A percentile compares a stretch with the other conserved stretches of the same genome.
phyloP scores from a whole-genome alignment of 2,888 invertebrate genomes.

The Formica aserva region DNA sequence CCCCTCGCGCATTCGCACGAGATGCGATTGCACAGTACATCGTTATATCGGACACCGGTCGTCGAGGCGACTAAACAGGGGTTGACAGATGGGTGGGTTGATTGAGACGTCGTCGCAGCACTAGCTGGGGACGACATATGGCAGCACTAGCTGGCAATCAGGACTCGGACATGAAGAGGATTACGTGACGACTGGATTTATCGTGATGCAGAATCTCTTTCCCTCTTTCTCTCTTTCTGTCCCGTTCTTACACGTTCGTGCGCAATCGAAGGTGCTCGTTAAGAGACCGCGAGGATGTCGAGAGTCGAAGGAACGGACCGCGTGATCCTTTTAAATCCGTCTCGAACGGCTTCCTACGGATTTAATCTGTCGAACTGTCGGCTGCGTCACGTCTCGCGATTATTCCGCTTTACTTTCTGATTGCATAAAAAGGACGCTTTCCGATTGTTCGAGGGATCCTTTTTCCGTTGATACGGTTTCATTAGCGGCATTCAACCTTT shows the following conservation, averaged over 20 bases:
- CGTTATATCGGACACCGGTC: conserved; percentile 60
- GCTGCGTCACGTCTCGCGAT: conserved; percentile 50
- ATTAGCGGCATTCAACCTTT: conserved; percentile 14
- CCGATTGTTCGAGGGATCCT: background rate
- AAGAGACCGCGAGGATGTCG: conserved; percentile 62
- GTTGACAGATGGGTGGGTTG: conserved; percentile 71
- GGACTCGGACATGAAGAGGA: conserved; percentile 69
- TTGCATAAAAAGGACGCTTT: conserved; percentile 47
- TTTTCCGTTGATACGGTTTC: conserved; percentile 1
- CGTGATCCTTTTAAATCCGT: conserved; percentile 61
- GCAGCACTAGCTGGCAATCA: conserved; percentile 67
- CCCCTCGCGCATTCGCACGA: conserved; percentile 63
- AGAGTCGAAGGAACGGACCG: conserved; percentile 49
- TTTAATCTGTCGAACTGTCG: conserved; percentile 63
- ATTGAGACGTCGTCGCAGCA: conserved; percentile 71
- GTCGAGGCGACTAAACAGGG: conserved; percentile 47
- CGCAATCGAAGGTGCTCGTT: conserved; percentile 64
- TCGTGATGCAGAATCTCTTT: conserved; percentile 59
- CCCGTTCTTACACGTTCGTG: conserved; percentile 20
- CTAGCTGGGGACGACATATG: conserved; percentile 66
- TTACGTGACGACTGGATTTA: conserved; percentile 71
- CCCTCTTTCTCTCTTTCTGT: conserved; percentile 5
- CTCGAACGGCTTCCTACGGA: conserved; percentile 44
- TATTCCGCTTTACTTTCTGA: conserved; percentile 59
- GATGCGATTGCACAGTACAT: conserved; percentile 63